A percentile compares a stretch with the other conserved stretches of the same genome.
phyloP scores from a whole-genome alignment of 2,113 vertebrate genomes.

The Lepus europaeus region DNA sequence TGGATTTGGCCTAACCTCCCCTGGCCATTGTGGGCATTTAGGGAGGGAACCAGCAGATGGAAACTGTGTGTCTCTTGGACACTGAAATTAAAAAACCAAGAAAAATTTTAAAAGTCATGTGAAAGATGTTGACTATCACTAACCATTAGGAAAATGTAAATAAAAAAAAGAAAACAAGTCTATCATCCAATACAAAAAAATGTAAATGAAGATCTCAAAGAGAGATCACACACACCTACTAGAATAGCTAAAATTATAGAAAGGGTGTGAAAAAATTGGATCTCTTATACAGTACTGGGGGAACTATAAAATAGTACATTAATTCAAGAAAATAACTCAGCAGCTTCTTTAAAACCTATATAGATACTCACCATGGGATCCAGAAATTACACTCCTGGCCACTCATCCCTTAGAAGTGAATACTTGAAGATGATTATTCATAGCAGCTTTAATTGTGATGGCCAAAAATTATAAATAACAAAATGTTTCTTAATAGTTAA shows the following conservation, averaged over 20 bases:
- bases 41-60: too few species aligned
- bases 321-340: neutral
- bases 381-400: neutral
- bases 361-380: neutral
- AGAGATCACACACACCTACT: neutral
- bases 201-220: neutral
- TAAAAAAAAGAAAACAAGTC: neutral
- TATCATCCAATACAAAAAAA: too few species aligned
- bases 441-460: neutral
- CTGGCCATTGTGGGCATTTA: too few species aligned
- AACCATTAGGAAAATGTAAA: slow-evolving; percentile 2
- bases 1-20: too few species aligned
- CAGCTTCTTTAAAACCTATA: neutral
- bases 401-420: neutral
- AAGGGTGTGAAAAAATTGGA: neutral
- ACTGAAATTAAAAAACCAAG: too few species aligned
- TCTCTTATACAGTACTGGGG: neutral
- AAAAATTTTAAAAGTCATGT: too few species aligned
- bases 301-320: neutral
- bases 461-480: neutral
- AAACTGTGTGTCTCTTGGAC: too few species aligned
- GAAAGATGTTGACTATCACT: neutral
- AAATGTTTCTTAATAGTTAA: neutral
- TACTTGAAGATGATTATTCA: neutral
- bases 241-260: neutral